Evolutionary conservation across 1,140 invertebrate genomes (phyloP).

Genomic region (Philopotamus ludificatus): DNA sequence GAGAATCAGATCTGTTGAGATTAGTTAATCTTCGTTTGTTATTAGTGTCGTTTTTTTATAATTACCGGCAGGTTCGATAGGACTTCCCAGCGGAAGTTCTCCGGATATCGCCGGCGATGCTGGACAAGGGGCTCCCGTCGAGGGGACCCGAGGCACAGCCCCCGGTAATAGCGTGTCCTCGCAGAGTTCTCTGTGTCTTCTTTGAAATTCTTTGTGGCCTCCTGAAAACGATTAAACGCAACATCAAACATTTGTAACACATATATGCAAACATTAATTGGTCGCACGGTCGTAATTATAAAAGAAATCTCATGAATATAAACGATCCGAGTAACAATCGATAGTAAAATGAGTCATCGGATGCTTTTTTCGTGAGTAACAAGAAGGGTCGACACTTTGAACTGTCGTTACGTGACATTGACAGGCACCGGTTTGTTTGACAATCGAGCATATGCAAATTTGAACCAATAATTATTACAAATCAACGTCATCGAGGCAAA

Average conservation of each 20-base stretch:
- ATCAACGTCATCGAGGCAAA: too few species aligned
- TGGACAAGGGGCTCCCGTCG: conserved; percentile 45
- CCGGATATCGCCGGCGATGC: conserved; percentile 46
- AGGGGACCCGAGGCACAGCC: conserved; percentile 40
- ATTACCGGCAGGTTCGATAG: conserved; percentile 36
- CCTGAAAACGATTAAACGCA: conserved; percentile 53
- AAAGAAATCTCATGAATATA: too few species aligned
- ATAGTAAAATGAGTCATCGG: background rate
- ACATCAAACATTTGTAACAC: too few species aligned
- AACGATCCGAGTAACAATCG: background rate
- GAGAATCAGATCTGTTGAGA: background rate
- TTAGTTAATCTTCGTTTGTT: too few species aligned
- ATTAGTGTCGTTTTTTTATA: too few species aligned
- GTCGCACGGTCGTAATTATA: background rate
- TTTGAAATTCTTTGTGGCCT: conserved; percentile 69
- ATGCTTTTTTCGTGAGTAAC: too few species aligned
- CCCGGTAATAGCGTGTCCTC: conserved; percentile 59
- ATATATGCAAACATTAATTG: too few species aligned
- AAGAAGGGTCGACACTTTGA: too few species aligned
- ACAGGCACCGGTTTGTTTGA: too few species aligned
- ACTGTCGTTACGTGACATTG: too few species aligned
- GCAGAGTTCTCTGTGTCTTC: conserved; percentile 64
- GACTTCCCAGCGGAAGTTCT: conserved; percentile 40
- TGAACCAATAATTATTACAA: too few species aligned
- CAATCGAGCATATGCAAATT: too few species aligned